A percentile compares a stretch with the other conserved stretches of the same genome.
phyloP scores from a whole-genome alignment of 2,888 invertebrate genomes.

The Neocrepidodera transversa region DNA sequence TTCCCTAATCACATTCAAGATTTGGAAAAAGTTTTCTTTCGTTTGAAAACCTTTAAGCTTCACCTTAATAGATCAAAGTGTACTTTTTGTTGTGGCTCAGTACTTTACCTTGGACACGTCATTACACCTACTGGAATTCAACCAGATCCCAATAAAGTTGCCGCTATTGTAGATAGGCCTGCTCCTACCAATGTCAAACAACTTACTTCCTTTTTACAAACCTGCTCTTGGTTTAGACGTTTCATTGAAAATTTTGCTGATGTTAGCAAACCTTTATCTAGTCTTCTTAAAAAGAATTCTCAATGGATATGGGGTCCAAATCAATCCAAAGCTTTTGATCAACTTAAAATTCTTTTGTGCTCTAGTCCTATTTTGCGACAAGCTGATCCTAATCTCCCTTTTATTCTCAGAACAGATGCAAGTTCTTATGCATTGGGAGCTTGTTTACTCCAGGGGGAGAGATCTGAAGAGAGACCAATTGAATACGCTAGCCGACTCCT shows the following conservation, averaged over 20 bases:
- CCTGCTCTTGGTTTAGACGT: background rate
- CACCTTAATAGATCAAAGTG: conserved; percentile 41
- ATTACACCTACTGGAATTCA: conserved; percentile 8
- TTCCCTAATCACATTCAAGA: conserved; percentile 40
- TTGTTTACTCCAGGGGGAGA: conserved; percentile 28
- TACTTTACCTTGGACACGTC: background rate
- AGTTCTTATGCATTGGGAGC: conserved; percentile 25
- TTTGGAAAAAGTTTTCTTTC: conserved; percentile 33
- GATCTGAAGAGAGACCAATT: conserved; percentile 36
- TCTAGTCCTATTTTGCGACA: conserved; percentile 2
- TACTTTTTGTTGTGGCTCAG: conserved; percentile 24
- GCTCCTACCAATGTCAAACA: background rate
- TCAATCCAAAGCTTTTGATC: background rate
- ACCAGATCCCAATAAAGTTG: background rate
- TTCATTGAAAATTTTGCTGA: no score
- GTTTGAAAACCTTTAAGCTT: conserved; percentile 36
- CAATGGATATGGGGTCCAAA: no score
- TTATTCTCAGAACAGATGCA: conserved; percentile 12
- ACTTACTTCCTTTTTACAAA: conserved; percentile 37
- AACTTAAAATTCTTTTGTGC: conserved; percentile 6
- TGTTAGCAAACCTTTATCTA: no score
- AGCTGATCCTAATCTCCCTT: background rate
- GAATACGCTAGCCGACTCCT: no score
- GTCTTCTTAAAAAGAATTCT: no score
- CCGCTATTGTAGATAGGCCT: background rate